Percentiles rank a stretch among this genome's conserved stretches.
Evolutionary conservation across 2,113 vertebrate genomes (phyloP).

Genomic region (Corvus cornix): DNA sequence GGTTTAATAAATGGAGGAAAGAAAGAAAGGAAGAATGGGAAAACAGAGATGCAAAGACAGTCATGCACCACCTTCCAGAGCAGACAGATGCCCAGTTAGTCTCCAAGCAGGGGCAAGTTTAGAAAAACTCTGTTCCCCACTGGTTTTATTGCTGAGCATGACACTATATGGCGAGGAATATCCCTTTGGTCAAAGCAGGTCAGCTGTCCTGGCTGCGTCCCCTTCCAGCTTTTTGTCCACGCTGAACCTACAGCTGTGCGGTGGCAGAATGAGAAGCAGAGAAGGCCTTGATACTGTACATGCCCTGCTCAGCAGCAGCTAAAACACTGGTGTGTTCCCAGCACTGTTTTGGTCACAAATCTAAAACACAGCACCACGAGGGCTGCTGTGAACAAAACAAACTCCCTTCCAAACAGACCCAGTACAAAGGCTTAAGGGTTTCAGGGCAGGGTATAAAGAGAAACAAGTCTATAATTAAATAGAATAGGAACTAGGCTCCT

Average conservation of each 20-base stretch:
- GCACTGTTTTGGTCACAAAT: neutral
- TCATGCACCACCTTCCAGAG: neutral
- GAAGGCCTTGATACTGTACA: neutral
- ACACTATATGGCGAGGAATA: neutral
- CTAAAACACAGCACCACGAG: neutral
- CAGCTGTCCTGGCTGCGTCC: neutral
- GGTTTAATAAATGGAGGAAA: neutral
- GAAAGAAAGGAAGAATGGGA: neutral
- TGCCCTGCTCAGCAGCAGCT: neutral
- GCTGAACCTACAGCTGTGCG: accelerated
- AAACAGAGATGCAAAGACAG: neutral
- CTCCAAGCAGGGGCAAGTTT: neutral
- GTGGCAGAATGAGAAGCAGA: neutral
- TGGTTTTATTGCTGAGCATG: neutral
- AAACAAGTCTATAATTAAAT: neutral
- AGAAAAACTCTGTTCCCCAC: neutral
- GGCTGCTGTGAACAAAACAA: neutral
- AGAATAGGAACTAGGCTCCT: neutral
- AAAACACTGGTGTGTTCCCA: neutral
- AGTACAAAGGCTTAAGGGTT: neutral
- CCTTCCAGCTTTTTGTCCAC: neutral
- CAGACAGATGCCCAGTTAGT: neutral
- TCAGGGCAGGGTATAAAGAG: neutral
- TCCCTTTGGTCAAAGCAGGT: neutral
- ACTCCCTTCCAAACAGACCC: neutral